Evolutionary conservation across 2,797 vertebrate genomes (phyloP).

Genomic region (Lycodopsis pacificus): DNA sequence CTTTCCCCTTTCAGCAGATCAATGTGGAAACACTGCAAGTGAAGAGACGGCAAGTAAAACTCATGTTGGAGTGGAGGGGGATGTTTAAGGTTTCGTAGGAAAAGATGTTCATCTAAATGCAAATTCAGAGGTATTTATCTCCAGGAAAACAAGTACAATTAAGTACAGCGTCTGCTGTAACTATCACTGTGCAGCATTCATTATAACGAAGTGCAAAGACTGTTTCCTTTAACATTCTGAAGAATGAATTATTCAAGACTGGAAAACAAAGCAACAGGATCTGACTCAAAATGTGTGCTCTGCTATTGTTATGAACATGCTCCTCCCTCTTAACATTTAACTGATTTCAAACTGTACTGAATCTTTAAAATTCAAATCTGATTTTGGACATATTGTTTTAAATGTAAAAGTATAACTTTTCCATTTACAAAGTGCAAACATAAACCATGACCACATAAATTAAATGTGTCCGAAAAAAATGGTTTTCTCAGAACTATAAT

Average conservation of each 20-base stretch:
- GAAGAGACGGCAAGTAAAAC: background rate
- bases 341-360: background rate
- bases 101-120: background rate
- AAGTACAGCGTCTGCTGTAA: background rate
- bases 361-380: background rate
- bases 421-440: background rate
- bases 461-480: no score
- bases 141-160: background rate
- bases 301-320: background rate
- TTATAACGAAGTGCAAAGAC: no score
- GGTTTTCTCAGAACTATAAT: background rate
- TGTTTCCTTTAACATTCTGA: constrained; percentile 11
- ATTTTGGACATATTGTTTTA: background rate
- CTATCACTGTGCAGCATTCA: no score
- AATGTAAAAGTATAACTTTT: background rate
- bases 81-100: background rate
- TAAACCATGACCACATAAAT: background rate
- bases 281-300: no score
- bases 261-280: constrained; percentile 2
- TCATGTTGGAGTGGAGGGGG: background rate
- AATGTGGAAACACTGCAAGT: background rate
- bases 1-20: no score
- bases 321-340: no score
- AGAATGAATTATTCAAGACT: constrained; percentile 38
- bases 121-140: background rate